Evolutionary conservation across 2,888 invertebrate genomes (phyloP), one percentile per base, ranked within the genome.

Genomic region (Schizotus pectinicornis): DNA sequence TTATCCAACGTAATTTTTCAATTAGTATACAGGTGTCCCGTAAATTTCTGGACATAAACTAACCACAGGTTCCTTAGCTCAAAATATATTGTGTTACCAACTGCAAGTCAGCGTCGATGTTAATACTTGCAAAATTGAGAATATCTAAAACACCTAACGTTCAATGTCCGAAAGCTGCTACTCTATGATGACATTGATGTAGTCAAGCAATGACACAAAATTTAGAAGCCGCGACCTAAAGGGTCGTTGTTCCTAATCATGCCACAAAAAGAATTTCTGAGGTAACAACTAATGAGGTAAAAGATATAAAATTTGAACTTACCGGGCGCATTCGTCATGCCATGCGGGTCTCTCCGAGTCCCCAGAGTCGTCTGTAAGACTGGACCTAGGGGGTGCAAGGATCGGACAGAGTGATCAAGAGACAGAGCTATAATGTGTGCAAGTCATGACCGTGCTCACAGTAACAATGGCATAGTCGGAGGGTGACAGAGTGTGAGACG

Each of bases 291-390:
- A 55, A 41, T 42, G 34, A 38, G 9, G 52, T 46, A 43, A 36
- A 22, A 12, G 35, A 35, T 41, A 48, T 55, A 37, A 64, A 61
- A 54, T 38, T 48, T 56, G 56, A 78, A 81, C 87, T 86, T 85
- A 87, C 87, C 86, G 84, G 76, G 82, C 81, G 78, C 84, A 85
- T 80, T 86, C 86, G 76, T 82, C 83, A 77, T 84, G 85, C 86
- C 86, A 86, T 78, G 85, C 84, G 74, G 85, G 80, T 76, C 79
- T 77, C 70, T 80, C 74, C 69, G 74, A 75, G 69, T 78, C 78
- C 68, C 74, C 73, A 72, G 77, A 78, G 73, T 77, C 79, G 74
- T 77, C 78, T 72, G 76, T 74, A 74, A 77, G 73, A 77, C 77
- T 78, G 76, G 78, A 79, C 78, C 78, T 79, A 74, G 75, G 78